Percentiles rank a stretch among this genome's conserved stretches.
These are phyloP conservation scores for Oryzias melastigma DNA, from an alignment of 2,113 vertebrate genomes.

Conservation along the genomic window DNA sequence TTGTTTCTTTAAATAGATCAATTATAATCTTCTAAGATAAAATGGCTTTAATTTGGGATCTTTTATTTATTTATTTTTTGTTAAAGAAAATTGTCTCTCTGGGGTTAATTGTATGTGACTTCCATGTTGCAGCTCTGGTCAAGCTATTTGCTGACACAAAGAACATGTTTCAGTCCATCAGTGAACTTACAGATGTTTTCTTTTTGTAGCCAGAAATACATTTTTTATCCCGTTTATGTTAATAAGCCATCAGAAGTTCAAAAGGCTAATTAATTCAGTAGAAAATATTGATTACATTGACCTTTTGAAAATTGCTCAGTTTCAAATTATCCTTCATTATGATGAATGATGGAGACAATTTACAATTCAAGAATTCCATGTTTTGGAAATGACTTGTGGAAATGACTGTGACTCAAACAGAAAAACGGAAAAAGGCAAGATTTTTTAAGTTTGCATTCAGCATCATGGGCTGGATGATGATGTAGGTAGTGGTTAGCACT, in stretches of 20 bases:
- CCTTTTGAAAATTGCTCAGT: slow-evolving; percentile 36
- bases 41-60: slow-evolving; percentile 17
- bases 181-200: background rate
- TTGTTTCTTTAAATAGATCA: no score
- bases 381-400: slow-evolving; percentile 17
- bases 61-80: slow-evolving; percentile 34
- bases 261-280: slow-evolving; percentile 42
- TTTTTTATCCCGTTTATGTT: slow-evolving; percentile 4
- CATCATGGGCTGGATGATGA: no score
- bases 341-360: slow-evolving; percentile 44
- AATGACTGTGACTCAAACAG: background rate
- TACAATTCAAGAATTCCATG: slow-evolving; percentile 10
- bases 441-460: background rate
- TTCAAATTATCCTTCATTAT: background rate
- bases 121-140: slow-evolving; percentile 36
- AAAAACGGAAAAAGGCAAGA: background rate
- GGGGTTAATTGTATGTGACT: slow-evolving; percentile 67
- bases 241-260: slow-evolving; percentile 39
- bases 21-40: no score
- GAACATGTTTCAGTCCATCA: slow-evolving; percentile 21
- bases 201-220: background rate
- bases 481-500: no score
- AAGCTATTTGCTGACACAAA: slow-evolving; percentile 21
- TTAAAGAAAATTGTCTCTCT: slow-evolving; percentile 38
- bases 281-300: slow-evolving; percentile 48